Percentiles rank a stretch among this genome's conserved stretches.
Conservation (phyloP, 2,113 vertebrate species). For the Turdus rufiventris region DNA sequence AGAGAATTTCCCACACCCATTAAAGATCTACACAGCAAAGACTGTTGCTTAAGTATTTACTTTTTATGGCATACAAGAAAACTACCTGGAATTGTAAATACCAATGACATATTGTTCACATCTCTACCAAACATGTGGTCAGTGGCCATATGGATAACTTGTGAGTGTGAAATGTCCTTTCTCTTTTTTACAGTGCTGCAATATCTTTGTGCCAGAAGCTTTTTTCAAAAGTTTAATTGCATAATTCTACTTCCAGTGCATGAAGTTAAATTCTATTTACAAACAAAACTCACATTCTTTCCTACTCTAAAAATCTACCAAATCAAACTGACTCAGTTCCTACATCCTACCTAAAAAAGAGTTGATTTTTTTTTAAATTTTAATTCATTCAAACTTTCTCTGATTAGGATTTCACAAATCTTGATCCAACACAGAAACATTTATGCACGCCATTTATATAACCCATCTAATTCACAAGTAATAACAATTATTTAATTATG, state of each 20-base stretch:
- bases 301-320: not conserved
- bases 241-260: slow-evolving; percentile 19
- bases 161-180: slow-evolving; percentile 61
- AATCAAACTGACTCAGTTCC: not conserved
- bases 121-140: slow-evolving; percentile 66
- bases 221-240: slow-evolving; percentile 44
- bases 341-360: not conserved
- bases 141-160: slow-evolving; percentile 66
- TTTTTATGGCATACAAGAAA: slow-evolving; percentile 67
- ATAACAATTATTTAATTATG: not conserved
- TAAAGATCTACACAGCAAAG: slow-evolving; percentile 62
- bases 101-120: slow-evolving; percentile 65
- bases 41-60: slow-evolving; percentile 52
- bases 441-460: not conserved
- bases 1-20: slow-evolving; percentile 65
- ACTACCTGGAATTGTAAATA: slow-evolving; percentile 69
- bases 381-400: not conserved
- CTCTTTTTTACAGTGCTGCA: slow-evolving; percentile 54
- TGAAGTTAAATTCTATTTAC: slow-evolving; percentile 45
- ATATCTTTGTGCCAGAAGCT: slow-evolving; percentile 43
- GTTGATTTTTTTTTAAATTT: not conserved
- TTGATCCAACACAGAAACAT: not conserved
- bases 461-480: not conserved
- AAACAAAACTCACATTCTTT: slow-evolving; percentile 20
- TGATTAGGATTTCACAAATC: not conserved